Base-by-base conservation (phyloP, 1,140 invertebrate genomes). In the Plectrocnemia conspersa region DNA sequence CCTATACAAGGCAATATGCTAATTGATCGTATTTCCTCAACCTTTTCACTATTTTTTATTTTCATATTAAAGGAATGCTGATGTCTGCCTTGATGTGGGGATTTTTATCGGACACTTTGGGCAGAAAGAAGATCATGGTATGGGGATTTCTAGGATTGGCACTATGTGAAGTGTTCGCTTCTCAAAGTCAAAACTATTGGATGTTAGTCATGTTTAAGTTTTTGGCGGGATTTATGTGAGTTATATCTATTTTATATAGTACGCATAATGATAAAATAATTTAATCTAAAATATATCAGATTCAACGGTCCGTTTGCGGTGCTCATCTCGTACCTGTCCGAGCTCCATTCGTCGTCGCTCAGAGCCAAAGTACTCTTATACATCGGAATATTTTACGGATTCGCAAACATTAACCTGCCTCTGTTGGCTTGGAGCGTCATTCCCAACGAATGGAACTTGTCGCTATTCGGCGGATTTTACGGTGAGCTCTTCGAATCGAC, bases 51-150 rank as follows among this genome's bases (percentile, higher is more conserved):
- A 29, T 6, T 29, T 7, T 29, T 29, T 29, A 29, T 29, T 45
- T 35, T 25, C 22, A 40, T 11, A 33, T 63, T 66, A 15, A 65
- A 82, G 89, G 89, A 40, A 92, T 91, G 88, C 82, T 91, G 58
- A 72, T 81, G 0, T 89, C 88, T 40, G 87, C 86, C 0, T 80
- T 88, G 63, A 61, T 90, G 13, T 92, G 89, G 88, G 89, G 89
- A 2, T 88, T 84, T 54, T 63, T 91, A 5, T 85, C 86, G 0
- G 90, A 93, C 64, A 82, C 82, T 0, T 72, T 83, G 21, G 90
- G 90, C 1, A 77, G 89, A 9, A 78, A 78, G 48, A 77, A 79
- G 36, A 77, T 91, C 27, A 73, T 92, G 21, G 72, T 88, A 19
- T 79, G 78, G 61, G 87, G 88, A 1, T 85, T 85, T 63, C 66